Evolutionary conservation across 2,888 invertebrate species (phyloP), one percentile per base, ranked within the genome.

Genomic region (Pediacus dermestoides): DNA sequence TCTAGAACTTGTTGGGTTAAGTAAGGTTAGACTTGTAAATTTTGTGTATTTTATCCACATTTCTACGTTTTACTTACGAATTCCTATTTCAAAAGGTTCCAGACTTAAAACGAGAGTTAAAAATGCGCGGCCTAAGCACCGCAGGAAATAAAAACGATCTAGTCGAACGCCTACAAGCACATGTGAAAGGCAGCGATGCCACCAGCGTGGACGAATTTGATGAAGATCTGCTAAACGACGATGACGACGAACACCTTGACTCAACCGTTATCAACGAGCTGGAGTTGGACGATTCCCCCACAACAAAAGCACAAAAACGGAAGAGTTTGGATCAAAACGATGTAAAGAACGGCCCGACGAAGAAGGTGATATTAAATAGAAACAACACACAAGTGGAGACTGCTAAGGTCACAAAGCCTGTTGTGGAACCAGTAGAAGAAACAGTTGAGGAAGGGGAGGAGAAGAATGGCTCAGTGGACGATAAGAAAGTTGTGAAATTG

Each of bases 101-200:
- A 8, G 91, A 92, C 66, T 72, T 92, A 53, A 87, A 85, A 58
- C 81, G 81, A 55, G 88, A 89, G 65, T 68, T 92, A 36, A 91
- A 90, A 68, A 70, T 80, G 44, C 79, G 88, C 59, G 88, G 87
- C 12, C 71, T 91, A 13, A 70, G 81, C 8, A 74, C 79, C 4
- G 70, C 78, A 31, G 92, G 92, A 3, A 88, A 89, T 64, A 92
- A 91, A 74, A 82, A 74, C 26, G 90, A 91, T 59, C 72, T 92
- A 34, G 73, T 85, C 25, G 82, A 87, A 49, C 76, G 91, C 52
- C 74, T 92, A 30, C 84, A 85, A 60, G 63, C 77, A 53, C 78
- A 73, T 54, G 68, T 64, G 61, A 75, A 67, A 70, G 39, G 57
- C 7, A 58, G 54, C 13, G 63, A 61, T 40, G 46, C 48, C 14